Evolutionary conservation across 2,888 invertebrate genomes (phyloP), one percentile per base, ranked within the genome.

Genomic region (Parnassius orleans): DNA sequence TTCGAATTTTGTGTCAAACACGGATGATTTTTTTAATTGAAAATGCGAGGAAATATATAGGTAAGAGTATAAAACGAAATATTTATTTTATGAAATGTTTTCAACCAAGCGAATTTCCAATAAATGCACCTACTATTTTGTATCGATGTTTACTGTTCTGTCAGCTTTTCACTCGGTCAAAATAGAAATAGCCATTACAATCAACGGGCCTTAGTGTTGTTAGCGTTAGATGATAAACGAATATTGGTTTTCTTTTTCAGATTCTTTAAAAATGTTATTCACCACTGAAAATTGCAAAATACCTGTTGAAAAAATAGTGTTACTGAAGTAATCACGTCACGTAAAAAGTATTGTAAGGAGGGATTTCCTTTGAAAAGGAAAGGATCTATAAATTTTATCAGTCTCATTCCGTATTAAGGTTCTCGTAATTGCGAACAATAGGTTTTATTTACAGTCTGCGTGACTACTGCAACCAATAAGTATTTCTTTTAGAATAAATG

Each of bases 401-500:
- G 57, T 54, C 72, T 72, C 73, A 73, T 71, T 59, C 68, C 69
- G 74, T 76, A 77, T 78, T 77, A 79, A 75, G 71, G 72, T 74
- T 75, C 68, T 70, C 71, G 72, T 85, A 80, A 86, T 86, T 84
- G 80, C 76, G 75, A 77, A 75, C 72, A 73, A 72, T 66, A 63
- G 71, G 70, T 76, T 78, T 77, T 77, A 72, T 78, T 75, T 71
- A 76, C 73, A 70, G 68, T 71, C 70, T 62, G 57, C 55, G 55
- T 50, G 65, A 66, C 67, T 67, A 68, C 43, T 47, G 42, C 15
- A 44, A 19, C 15, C 19, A 41, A 47, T 46, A 15, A 7, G 7
- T 53, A 53, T 53, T 42, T 9, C 43, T 44, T 62, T 62, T 68
- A 69, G 58, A 64, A 67, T 62, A 56, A 7, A 67, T 62, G 57